Evolutionary conservation across 2,888 invertebrate genomes (phyloP).

Genomic region (Clostera curtula): DNA sequence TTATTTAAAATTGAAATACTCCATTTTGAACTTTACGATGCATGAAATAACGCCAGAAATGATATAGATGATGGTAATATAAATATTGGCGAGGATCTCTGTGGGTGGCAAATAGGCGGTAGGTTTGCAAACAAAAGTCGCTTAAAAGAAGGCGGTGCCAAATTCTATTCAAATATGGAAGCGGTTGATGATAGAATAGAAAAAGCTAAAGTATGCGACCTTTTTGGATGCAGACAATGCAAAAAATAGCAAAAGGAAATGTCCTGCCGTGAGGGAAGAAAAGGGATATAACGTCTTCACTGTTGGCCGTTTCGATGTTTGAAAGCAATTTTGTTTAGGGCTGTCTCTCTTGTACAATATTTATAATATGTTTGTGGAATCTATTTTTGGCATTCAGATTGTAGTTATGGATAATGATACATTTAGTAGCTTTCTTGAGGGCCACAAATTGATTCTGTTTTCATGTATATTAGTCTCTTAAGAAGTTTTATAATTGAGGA

Average conservation of each 20-base stretch:
- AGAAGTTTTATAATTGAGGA: no score
- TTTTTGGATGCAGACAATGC: conserved; percentile 47
- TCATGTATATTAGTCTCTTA: no score
- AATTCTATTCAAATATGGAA: conserved; percentile 43
- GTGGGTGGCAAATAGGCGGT: conserved; percentile 65
- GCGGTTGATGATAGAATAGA: conserved; percentile 42
- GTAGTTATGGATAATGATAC: no score
- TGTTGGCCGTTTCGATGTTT: conserved; percentile 47
- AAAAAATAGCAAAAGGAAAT: conserved; percentile 44
- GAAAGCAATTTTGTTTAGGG: conserved; percentile 38
- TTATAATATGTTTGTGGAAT: not conserved
- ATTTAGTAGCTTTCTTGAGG: no score
- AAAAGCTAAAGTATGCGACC: conserved; percentile 51
- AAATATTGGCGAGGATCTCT: conserved; percentile 28
- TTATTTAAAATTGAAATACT: conserved; percentile 9
- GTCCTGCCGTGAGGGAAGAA: conserved; percentile 51
- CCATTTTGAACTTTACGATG: conserved; percentile 19
- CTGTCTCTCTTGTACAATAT: conserved; percentile 16
- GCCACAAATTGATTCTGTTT: no score
- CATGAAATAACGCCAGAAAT: conserved; percentile 4
- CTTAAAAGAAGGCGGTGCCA: conserved; percentile 46
- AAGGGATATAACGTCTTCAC: conserved; percentile 49
- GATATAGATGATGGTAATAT: conserved; percentile 5
- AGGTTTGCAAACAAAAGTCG: conserved; percentile 62
- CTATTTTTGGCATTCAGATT: not conserved